Conservation (phyloP, 2,113 vertebrate genomes). For the Pteropus alecto region DNA sequence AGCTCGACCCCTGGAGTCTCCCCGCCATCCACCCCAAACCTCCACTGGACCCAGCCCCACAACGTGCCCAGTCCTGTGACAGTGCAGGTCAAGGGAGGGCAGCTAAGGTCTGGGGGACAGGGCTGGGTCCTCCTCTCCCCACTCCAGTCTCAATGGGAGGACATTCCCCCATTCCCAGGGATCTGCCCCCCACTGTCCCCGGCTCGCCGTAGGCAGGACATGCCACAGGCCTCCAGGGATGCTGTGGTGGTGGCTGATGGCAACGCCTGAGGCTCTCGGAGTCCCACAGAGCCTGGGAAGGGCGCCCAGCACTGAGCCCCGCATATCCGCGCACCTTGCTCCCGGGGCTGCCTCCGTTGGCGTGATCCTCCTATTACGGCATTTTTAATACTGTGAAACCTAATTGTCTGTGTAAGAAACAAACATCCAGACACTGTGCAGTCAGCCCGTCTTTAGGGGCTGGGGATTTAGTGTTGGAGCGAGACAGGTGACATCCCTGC, state of each 20-base stretch:
- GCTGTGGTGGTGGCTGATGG: not conserved
- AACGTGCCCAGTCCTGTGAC: not conserved
- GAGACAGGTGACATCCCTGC: not conserved
- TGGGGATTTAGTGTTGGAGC: not conserved
- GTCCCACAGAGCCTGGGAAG: not conserved
- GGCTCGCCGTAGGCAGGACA: no score
- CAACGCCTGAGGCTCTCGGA: rapidly evolving
- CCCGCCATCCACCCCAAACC: rapidly evolving
- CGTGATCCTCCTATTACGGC: not conserved
- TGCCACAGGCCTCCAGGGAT: not conserved
- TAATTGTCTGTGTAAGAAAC: not conserved
- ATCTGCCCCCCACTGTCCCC: rapidly evolving
- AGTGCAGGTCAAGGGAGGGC: not conserved
- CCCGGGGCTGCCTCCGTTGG: not conserved
- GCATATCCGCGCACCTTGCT: not conserved
- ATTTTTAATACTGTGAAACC: not conserved
- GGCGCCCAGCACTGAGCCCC: not conserved
- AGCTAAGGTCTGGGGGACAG: not conserved
- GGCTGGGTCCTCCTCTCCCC: no score
- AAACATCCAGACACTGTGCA: not conserved
- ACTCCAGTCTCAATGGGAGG: not conserved
- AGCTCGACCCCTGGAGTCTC: not conserved
- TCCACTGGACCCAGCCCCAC: rapidly evolving
- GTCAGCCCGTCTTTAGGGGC: not conserved
- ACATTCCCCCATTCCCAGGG: no score